Percentiles rank a stretch among this genome's conserved stretches.
Evolutionary conservation across 1,140 invertebrate species (phyloP).

Genomic region (Anthonomus grandis): DNA sequence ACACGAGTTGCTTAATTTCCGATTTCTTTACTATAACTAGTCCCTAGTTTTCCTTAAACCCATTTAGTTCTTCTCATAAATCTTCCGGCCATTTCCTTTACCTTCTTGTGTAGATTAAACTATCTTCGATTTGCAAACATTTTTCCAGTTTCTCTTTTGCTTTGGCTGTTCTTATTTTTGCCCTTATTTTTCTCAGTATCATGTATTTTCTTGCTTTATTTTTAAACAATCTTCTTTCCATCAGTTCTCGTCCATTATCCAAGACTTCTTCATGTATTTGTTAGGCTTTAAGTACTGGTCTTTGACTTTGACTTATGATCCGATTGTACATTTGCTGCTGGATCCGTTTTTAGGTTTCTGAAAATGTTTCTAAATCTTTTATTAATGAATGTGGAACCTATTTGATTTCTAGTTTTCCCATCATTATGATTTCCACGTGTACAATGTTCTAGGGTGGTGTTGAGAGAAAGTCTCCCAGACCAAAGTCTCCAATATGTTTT

Average conservation of each 20-base stretch:
- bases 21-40: background rate
- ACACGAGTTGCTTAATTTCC: background rate
- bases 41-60: too few species aligned
- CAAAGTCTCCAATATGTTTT: too few species aligned
- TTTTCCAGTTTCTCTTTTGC: too few species aligned
- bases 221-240: too few species aligned
- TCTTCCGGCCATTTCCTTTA: background rate
- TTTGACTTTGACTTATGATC: too few species aligned
- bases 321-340: background rate
- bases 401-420: background rate
- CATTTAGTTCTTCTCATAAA: too few species aligned
- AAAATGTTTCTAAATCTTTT: background rate
- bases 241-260: background rate
- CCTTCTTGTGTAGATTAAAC: background rate
- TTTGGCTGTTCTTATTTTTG: too few species aligned
- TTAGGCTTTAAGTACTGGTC: too few species aligned
- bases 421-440: background rate
- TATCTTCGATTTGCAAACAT: background rate
- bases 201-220: background rate
- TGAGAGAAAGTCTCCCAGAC: too few species aligned
- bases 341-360: too few species aligned
- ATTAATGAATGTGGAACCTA: background rate
- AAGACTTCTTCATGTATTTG: too few species aligned
- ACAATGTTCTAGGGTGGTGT: background rate
- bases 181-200: too few species aligned